These are phyloP conservation scores for Nixonia krombeini DNA, from an alignment of 1,140 invertebrate genomes.

Conservation along the genomic window DNA sequence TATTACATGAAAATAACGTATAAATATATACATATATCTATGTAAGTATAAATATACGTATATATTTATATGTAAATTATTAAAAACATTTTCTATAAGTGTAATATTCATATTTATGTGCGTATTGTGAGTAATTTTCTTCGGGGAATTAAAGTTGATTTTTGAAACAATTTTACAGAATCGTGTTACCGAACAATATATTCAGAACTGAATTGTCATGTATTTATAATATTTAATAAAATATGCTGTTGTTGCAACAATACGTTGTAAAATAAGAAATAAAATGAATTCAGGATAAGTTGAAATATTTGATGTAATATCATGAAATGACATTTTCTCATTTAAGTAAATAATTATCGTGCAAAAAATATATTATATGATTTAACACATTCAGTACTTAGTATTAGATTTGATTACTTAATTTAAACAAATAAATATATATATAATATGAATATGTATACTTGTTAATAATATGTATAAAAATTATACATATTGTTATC, in stretches of 20 bases:
- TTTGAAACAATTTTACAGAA: constrained; percentile 19
- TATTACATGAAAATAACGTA: not conserved
- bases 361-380: too few relatives aligned
- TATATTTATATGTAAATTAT: not conserved
- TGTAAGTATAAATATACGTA: not conserved
- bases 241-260: constrained; percentile 29
- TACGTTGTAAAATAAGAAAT: constrained; percentile 32
- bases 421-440: not conserved
- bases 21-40: not conserved
- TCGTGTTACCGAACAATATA: constrained; percentile 23
- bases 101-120: constrained; percentile 36
- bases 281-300: constrained; percentile 35
- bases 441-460: not conserved
- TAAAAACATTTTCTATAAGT: constrained; percentile 4
- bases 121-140: constrained; percentile 11
- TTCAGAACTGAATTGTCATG: constrained; percentile 18
- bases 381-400: too few relatives aligned
- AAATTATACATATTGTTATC: too few relatives aligned
- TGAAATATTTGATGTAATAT: constrained; percentile 13
- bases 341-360: too few relatives aligned
- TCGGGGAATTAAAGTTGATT: constrained; percentile 13
- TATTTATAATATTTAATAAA: constrained; percentile 35
- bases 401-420: too few relatives aligned
- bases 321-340: too few relatives aligned
- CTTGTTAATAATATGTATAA: too few relatives aligned